Conservation (phyloP, 2,797 vertebrate species). For the Fratercula arctica region DNA sequence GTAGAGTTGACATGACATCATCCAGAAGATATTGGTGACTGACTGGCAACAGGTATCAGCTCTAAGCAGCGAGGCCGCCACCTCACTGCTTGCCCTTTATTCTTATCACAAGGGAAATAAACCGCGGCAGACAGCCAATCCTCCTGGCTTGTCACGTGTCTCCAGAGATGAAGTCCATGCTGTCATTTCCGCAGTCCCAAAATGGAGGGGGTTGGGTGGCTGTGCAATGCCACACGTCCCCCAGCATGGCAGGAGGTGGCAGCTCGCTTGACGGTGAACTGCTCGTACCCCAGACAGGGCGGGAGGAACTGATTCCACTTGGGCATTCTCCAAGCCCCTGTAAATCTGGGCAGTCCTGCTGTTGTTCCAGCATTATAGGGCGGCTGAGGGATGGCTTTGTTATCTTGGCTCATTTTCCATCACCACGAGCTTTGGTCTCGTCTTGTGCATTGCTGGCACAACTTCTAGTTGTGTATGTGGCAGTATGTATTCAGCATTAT, state of each 20-base stretch:
- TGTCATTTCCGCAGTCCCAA: not conserved
- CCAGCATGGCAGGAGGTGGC: not conserved
- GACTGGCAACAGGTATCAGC: not conserved
- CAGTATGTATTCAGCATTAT: not conserved
- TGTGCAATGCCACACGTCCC: not conserved
- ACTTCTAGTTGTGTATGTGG: not conserved
- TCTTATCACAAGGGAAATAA: not conserved
- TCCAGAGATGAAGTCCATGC: not conserved
- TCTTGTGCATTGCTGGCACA: not conserved
- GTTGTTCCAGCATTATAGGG: not conserved
- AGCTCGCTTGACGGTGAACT: accelerated
- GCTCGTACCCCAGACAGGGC: not conserved
- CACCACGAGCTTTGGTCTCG: accelerated
- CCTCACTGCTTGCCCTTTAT: not conserved
- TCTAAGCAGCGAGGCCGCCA: not conserved
- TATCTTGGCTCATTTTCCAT: not conserved
- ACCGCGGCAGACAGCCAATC: accelerated
- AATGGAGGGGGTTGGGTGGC: not conserved
- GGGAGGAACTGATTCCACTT: not conserved
- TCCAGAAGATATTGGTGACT: not conserved
- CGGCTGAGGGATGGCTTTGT: not conserved
- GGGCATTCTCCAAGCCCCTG: not conserved
- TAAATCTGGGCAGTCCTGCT: not conserved
- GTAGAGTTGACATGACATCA: not conserved
- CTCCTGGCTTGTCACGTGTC: not conserved